Base-by-base conservation (phyloP, 2,888 invertebrate genomes). In the Pterostichus niger region DNA sequence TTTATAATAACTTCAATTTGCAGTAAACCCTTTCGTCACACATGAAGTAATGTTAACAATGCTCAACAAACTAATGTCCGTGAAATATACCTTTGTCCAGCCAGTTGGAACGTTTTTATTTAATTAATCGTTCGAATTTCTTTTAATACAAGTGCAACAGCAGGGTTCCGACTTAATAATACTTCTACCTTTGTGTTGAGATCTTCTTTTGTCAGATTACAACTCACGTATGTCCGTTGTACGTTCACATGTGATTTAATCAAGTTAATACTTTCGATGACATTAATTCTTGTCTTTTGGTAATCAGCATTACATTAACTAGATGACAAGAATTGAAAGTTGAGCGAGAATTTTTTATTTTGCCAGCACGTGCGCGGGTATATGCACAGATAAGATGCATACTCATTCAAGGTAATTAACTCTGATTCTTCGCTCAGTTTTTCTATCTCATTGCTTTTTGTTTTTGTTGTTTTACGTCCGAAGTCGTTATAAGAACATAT, bases 81-180 rank as follows among this genome's bases (percentile, higher is more conserved):
- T 33, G 64, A n/a, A 40, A n/a, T 35, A 7, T 40, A 9, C 6
- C 31, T 35, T 64, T 64, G 68, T 64, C 15, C 68, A 17, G n/a
- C 68, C 44, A 40, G 13, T 10, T 71, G 68, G 40, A 71, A 71
- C 68, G 68, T 71, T 71, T 44, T 71, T 71, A 44, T 71, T 71
- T 71, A 71, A 71, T 71, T 71, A 71, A 71, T 71, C 44, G 68
- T 71, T 71, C 44, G 68, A 44, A 71, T 71, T 71, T 71, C 40
- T 71, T 71, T 71, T 40, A 71, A 40, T 71, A 44, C 44, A 15
- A 13, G 4, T 9, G 11, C 4, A 11, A 0, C 68, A 71, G 68
- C 44, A 44, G 68, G 68, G 40, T 44, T 40, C 17, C 35, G 68
- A 40, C 44, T 71, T 64, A 40, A 71, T 71, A 40, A 71, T 71